Evolutionary conservation across 2,888 invertebrate species (phyloP), one percentile per base, ranked within the genome.

Genomic region (Tortricodes alternella): DNA sequence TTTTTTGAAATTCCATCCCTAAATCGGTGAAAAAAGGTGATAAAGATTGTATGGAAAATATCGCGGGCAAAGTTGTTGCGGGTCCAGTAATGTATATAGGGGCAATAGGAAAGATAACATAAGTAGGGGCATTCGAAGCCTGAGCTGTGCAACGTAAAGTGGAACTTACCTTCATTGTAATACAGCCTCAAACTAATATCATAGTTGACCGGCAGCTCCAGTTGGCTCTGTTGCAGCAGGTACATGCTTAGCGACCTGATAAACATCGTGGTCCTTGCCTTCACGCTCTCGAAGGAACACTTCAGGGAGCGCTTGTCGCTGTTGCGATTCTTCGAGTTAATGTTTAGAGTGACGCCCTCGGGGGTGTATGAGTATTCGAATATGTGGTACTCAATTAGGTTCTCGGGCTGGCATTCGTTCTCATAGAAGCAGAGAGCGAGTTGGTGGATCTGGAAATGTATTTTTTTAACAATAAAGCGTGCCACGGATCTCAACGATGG

Each of bases 381-480:
- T 2, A 82, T 63, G 55, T 86, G 72, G 51, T 82, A 87, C 50
- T 89, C 89, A 0, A 80, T 49, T 5, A 89, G 64, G 50, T 83
- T 85, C n/a, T 83, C 85, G 1, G 60, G 38, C 21, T 67, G 71
- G 46, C 77, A 77, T 1, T 80, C 80, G 23, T 74, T 80, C 15
- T 83, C 80, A 68, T 89, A 88, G 61, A 89, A 85, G 59, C 89
- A 89, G 7, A 89, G 58, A 0, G 76, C 87, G 41, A 89, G 62
- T 65, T 83, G 78, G 9, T 82, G 78, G 0, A 89, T 71, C 89
- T 89, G 63, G 2, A 74, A 64, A n/a, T 46, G 24, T 34, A 5
- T 7, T 15, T 2, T n/a, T n/a, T n/a, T n/a, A n/a, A n/a, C n/a
- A n/a, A n/a, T n/a, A n/a, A n/a, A n/a, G n/a, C n/a, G n/a, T n/a